A percentile compares a stretch with the other conserved stretches of the same genome.
These are phyloP conservation scores for Lathamus discolor DNA, from an alignment of 2,113 vertebrate species.

Conservation along the genomic window DNA sequence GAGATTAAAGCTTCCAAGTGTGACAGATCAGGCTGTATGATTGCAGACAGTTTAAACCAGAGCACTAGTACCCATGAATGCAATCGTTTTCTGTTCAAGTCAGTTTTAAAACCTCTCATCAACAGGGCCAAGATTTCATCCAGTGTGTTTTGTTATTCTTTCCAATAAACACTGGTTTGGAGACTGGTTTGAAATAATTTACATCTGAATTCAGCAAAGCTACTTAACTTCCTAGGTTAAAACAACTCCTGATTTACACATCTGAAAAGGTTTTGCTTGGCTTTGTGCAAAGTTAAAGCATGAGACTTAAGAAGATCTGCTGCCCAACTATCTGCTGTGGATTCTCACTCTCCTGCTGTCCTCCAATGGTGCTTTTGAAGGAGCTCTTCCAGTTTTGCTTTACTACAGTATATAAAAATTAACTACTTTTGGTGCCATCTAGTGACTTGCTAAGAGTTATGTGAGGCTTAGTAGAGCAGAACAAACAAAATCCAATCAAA, in stretches of 20 bases:
- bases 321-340: background rate
- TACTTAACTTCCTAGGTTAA: background rate
- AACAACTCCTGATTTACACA: background rate
- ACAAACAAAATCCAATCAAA: background rate
- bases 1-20: background rate
- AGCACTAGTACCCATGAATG: background rate
- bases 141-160: background rate
- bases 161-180: background rate
- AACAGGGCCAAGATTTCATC: background rate
- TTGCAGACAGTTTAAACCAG: background rate
- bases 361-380: background rate
- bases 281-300: background rate
- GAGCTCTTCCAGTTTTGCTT: background rate
- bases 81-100: background rate
- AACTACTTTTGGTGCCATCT: constrained; percentile 70
- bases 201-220: background rate
- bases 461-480: background rate
- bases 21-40: background rate
- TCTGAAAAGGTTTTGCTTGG: background rate
- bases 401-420: constrained; percentile 34
- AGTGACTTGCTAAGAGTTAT: constrained; percentile 51
- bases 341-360: background rate
- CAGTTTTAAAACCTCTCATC: background rate
- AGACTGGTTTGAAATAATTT: background rate
- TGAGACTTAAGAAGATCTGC: background rate